Evolutionary conservation across 2,113 vertebrate genomes (phyloP), one percentile per base, ranked within the genome.

Genomic region (mouse (Mus musculus)): DNA sequence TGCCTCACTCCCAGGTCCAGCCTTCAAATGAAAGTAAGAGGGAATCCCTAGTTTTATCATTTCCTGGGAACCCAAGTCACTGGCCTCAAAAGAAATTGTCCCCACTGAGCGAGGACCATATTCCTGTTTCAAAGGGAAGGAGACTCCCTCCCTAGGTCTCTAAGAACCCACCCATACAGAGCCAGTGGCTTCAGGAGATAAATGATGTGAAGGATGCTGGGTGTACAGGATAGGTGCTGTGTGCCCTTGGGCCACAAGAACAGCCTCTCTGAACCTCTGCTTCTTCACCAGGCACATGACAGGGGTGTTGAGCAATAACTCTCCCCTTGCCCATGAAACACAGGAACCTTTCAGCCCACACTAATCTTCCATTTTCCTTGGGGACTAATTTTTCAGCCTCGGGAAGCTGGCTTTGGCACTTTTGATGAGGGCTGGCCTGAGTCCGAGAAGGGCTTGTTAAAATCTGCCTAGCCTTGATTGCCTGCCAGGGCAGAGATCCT

Each of bases 361-460:
- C 76, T 89, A 82, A 96, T 94, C 93, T 80, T 59, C 69, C 59
- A 2, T 12, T 42, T 75, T 94, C 96, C 96, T 28, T 20, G 0
- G 87, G 95, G 96, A 94, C 95, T 91, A 63, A 84, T 93, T 97
- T 71, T 76, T 88, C 92, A 36, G 3, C 80, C 26, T 5, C 0
- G 0, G 84, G 63, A 84, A 87, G 82, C 72, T 0, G 2, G 73
- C 84, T 49, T 84, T 69, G 73, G 93, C 77, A 65, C 94, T 75
- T 89, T 42, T 52, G 87, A 89, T 69, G 73, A 95, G 95, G 82
- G 46, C 56, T 20, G 12, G 91, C 28, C 46, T 4, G 90, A 36
- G 78, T 59, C 14, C 0, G 71, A 46, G 0, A 22, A 69, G 89
- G 94, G 73, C 95, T 90, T 82, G 90, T 67, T 90, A 88, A 52